Evolutionary conservation across 2,797 vertebrate genomes (phyloP).

Genomic region (Chiroxiphia lanceolata): DNA sequence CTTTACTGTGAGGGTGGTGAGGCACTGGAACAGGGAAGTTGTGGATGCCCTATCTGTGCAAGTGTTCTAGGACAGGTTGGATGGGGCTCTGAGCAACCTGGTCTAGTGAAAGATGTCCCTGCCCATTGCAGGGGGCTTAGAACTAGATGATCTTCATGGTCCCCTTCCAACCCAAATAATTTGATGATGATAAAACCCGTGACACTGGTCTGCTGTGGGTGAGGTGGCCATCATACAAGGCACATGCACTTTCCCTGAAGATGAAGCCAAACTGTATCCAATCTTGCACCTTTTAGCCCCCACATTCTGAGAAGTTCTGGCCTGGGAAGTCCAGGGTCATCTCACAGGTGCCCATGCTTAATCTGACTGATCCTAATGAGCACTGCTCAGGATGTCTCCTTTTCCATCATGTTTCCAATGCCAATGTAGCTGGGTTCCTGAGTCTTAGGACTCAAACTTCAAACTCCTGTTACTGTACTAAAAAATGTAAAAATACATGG

Average conservation of each 20-base stretch:
- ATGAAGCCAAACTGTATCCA: background rate
- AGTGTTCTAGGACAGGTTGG: background rate
- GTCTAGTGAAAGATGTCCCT: background rate
- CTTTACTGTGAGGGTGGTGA: background rate
- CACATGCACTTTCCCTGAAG: background rate
- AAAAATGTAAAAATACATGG: background rate
- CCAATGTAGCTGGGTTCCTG: background rate
- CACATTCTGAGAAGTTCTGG: background rate
- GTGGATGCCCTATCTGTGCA: background rate
- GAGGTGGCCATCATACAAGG: background rate
- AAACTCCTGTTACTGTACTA: background rate
- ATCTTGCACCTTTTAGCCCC: background rate
- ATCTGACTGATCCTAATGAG: background rate
- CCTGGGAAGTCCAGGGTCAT: background rate
- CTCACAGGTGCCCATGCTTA: background rate
- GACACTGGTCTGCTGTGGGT: background rate
- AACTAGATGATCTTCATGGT: background rate
- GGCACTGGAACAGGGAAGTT: background rate
- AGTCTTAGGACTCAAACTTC: background rate
- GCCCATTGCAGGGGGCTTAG: background rate
- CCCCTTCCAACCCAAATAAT: background rate
- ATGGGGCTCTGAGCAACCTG: background rate
- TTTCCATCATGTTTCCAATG: fast-evolving
- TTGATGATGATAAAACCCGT: background rate
- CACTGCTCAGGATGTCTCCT: fast-evolving